Percentiles rank a stretch among this genome's conserved stretches.
phyloP scores from a whole-genome alignment of 2,888 invertebrate genomes.

The Epinotia bilunana region DNA sequence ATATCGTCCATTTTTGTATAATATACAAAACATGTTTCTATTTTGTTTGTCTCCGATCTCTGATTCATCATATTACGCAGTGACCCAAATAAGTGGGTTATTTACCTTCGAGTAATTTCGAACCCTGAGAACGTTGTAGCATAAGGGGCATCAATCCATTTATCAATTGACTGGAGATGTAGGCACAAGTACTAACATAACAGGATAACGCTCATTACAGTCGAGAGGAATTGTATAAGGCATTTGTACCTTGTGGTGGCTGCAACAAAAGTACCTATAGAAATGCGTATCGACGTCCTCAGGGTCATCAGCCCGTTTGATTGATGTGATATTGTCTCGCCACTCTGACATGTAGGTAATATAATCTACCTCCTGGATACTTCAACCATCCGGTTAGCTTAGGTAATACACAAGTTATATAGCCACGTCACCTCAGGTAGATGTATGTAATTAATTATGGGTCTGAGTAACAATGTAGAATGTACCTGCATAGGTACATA shows the following conservation, averaged over 20 bases:
- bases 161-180: constrained; percentile 40
- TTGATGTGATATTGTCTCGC: constrained; percentile 14
- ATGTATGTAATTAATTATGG: constrained; percentile 10
- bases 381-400: constrained; percentile 27
- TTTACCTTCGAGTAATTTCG: constrained; percentile 9
- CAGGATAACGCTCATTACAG: constrained; percentile 39
- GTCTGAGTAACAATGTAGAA: neutral
- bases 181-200: constrained; percentile 25
- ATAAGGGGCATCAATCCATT: constrained; percentile 33
- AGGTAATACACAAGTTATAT: neutral
- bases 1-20: neutral
- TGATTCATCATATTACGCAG: no score
- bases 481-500: no score
- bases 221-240: constrained; percentile 21
- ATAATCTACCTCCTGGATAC: constrained; percentile 4
- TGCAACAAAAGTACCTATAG: constrained; percentile 26
- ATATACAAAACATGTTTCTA: neutral
- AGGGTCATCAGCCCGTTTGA: constrained; percentile 28
- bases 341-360: constrained; percentile 1
- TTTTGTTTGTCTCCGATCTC: neutral
- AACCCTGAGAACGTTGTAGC: constrained; percentile 26
- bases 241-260: constrained; percentile 33
- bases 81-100: neutral
- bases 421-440: no score
- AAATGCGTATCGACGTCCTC: constrained; percentile 34